Evolutionary conservation across 2,113 vertebrate species (phyloP), one percentile per base, ranked within the genome.

Genomic region (Nesospiza acunhae): DNA sequence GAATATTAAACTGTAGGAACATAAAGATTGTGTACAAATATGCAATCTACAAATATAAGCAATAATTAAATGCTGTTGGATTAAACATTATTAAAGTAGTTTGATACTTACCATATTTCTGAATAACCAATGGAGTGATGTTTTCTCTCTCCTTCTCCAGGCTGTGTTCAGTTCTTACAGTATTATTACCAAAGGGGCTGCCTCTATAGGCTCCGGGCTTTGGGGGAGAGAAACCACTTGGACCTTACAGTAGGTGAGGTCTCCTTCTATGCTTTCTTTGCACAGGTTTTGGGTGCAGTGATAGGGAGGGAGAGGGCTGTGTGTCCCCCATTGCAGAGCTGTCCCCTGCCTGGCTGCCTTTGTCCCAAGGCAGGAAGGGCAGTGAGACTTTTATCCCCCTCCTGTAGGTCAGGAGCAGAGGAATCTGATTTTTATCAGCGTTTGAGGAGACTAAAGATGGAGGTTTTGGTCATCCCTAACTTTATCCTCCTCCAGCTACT

Each of bases 151-250:
- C 41, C 13, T 90, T 49, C 85, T 97, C 42, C 94, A 99, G 99
- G 99, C 94, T 99, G 99, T 23, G 98, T 99, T 73, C 99, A 99
- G 97, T 99, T 99, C 98, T 98, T 99, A 39, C 99, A 99, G 89
- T 99, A 99, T 97, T 99, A 99, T 91, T 99, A 99, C 96, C 99
- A 99, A 97, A 99, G 99, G 37, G 99, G 99, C 87, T 99, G 99
- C 95, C 98, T 99, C 52, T 99, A 99, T 49, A 95, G 99, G 81
- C 98, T 99, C 52, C 98, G 99, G 42, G 99, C 99, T 60, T 91
- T 99, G 81, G 99, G 99, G 10, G 99, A 99, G 96, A 98, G 99
- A 91, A 99, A 99, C 95, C 99, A 99, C 94, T 98, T 99, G 97
- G 99, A 99, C 96, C 98, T 99, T 96, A 99, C 99, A 33, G 99